Evolutionary conservation across 2,797 vertebrate genomes (phyloP).

Genomic region (Smutsia temminckii): DNA sequence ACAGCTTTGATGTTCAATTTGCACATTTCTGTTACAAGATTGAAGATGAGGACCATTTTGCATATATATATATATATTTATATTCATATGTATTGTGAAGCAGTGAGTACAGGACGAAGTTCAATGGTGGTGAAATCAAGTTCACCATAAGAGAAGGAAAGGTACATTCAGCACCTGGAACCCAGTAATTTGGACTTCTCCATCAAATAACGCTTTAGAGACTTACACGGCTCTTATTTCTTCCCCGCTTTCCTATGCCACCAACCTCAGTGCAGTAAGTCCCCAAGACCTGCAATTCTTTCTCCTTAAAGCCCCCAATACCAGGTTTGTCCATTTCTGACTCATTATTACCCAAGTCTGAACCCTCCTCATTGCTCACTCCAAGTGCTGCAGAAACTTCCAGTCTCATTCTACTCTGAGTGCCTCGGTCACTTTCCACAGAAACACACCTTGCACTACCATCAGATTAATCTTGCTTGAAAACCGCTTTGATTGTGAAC

Average conservation of each 20-base stretch:
- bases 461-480: background rate
- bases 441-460: background rate
- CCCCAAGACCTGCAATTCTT: background rate
- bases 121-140: background rate
- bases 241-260: background rate
- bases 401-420: accelerated
- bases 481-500: background rate
- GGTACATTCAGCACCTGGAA: background rate
- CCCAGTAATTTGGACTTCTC: background rate
- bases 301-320: background rate
- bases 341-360: accelerated
- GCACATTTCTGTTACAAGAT: background rate
- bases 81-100: background rate
- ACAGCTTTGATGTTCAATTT: background rate
- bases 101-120: background rate
- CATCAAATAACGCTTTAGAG: background rate
- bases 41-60: background rate
- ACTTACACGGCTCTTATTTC: background rate
- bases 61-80: too few relatives aligned
- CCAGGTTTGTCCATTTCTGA: background rate
- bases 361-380: background rate
- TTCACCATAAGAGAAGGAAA: background rate
- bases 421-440: background rate
- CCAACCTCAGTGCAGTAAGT: background rate
- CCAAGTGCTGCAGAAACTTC: background rate